A percentile compares a stretch with the other conserved stretches of the same genome.
phyloP scores from a whole-genome alignment of 2,888 invertebrate genomes.

The Patella depressa region DNA sequence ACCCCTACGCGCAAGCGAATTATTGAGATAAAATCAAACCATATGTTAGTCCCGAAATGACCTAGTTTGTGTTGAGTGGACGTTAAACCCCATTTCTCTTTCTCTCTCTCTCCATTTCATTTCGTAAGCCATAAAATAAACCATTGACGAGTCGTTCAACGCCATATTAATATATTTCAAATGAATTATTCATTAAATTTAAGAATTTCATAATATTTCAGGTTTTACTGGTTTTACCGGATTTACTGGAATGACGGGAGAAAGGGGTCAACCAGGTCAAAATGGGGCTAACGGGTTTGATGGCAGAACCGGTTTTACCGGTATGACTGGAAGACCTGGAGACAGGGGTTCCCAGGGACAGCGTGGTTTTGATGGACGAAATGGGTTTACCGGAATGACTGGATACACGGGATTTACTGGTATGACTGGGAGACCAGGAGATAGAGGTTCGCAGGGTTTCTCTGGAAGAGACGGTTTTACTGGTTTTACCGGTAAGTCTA shows the following conservation, averaged over 20 bases:
- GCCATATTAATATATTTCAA: too few species aligned
- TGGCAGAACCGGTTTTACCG: slow-evolving; percentile 1
- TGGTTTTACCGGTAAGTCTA: not conserved
- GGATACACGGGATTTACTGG: slow-evolving; percentile 2
- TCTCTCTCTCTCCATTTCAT: too few species aligned
- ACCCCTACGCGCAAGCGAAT: too few species aligned
- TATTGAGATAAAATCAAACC: too few species aligned
- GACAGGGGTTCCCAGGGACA: not conserved
- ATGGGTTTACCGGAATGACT: not conserved
- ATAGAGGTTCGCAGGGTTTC: not conserved
- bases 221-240: slow-evolving; percentile 16
- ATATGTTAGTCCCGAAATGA: too few species aligned
- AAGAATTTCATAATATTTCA: not conserved
- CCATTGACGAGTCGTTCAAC: too few species aligned
- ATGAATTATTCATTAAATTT: too few species aligned
- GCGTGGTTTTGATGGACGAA: not conserved
- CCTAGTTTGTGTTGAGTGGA: too few species aligned
- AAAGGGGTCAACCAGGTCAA: not conserved
- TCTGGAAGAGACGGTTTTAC: not conserved
- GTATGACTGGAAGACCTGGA: slow-evolving; percentile 11
- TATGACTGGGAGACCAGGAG: slow-evolving; percentile 8
- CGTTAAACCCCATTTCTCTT: too few species aligned
- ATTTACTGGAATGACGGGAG: slow-evolving; percentile 14
- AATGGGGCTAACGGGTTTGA: not conserved
- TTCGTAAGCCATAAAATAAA: too few species aligned